Evolutionary conservation across 2,888 invertebrate genomes (phyloP).

Genomic region (Liopterus haemorrhoidalis): DNA sequence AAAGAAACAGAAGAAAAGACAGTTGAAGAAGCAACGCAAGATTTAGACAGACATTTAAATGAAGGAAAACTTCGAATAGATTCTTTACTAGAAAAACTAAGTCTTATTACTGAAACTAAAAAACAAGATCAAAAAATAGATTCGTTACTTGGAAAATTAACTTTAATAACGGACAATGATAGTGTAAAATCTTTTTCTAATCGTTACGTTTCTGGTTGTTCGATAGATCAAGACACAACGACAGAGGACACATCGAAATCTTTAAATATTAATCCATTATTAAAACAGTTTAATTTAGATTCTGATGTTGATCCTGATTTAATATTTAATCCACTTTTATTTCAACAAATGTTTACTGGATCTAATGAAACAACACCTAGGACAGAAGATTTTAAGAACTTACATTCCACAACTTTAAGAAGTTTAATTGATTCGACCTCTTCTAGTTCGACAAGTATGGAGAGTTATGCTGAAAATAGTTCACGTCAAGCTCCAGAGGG

Average conservation of each 20-base stretch:
- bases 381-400: constrained; percentile 19
- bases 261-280: constrained; percentile 21
- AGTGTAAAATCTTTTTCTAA: constrained; percentile 29
- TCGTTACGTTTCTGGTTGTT: constrained; percentile 43
- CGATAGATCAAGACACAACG: constrained; percentile 34
- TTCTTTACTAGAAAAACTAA: constrained; percentile 41
- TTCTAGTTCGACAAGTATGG: constrained; percentile 23
- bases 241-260: constrained; percentile 4
- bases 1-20: constrained; percentile 11
- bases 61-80: constrained; percentile 42
- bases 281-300: constrained; percentile 26
- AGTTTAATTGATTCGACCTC: constrained; percentile 20
- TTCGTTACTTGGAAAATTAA: constrained; percentile 41
- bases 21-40: not conserved
- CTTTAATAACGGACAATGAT: constrained; percentile 29
- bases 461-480: constrained; percentile 4
- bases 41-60: constrained; percentile 33
- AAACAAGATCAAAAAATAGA: constrained; percentile 43
- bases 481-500: constrained; percentile 33
- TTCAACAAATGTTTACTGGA: constrained; percentile 36
- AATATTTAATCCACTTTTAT: constrained; percentile 41
- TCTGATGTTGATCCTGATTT: constrained; percentile 32
- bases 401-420: constrained; percentile 15
- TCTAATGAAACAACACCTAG: constrained; percentile 22
- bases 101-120: constrained; percentile 31